phyloP scores from a whole-genome alignment of 2,888 invertebrate species.

The Drosophila phalerata region DNA sequence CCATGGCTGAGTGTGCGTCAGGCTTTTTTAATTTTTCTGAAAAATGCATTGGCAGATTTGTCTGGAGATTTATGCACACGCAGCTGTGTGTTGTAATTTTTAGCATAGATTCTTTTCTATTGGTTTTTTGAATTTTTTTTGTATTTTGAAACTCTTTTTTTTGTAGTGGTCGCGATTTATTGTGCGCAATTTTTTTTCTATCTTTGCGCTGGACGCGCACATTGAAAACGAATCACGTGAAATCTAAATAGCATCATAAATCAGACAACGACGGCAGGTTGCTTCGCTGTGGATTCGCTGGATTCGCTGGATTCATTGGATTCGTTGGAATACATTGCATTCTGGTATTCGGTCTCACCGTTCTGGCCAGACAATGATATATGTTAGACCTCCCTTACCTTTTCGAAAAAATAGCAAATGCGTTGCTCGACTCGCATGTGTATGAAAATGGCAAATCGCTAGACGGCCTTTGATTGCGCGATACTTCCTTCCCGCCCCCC shows the following conservation, averaged over 20 bases:
- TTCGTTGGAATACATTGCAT: constrained; percentile 39
- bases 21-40: constrained; percentile 57
- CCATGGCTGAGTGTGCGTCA: constrained; percentile 29
- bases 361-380: constrained; percentile 77
- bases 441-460: constrained; percentile 79
- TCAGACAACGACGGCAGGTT: constrained; percentile 82
- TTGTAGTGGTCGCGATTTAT: constrained; percentile 66
- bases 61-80: constrained; percentile 75
- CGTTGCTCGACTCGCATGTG: constrained; percentile 70
- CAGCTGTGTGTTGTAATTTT: constrained; percentile 80
- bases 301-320: constrained; percentile 32
- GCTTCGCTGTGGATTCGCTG: constrained; percentile 60
- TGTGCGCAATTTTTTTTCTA: constrained; percentile 73
- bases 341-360: constrained; percentile 43
- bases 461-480: constrained; percentile 79
- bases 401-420: constrained; percentile 55
- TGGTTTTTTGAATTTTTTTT: constrained; percentile 24
- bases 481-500: constrained; percentile 25
- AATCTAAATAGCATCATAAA: constrained; percentile 83
- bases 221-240: constrained; percentile 81
- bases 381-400: constrained; percentile 35
- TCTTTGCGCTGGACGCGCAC: constrained; percentile 76
- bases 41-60: constrained; percentile 61
- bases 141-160: constrained; percentile 23
- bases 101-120: constrained; percentile 59